Base-by-base conservation (phyloP, 2,888 invertebrate species). In the Sesamia inferens region DNA sequence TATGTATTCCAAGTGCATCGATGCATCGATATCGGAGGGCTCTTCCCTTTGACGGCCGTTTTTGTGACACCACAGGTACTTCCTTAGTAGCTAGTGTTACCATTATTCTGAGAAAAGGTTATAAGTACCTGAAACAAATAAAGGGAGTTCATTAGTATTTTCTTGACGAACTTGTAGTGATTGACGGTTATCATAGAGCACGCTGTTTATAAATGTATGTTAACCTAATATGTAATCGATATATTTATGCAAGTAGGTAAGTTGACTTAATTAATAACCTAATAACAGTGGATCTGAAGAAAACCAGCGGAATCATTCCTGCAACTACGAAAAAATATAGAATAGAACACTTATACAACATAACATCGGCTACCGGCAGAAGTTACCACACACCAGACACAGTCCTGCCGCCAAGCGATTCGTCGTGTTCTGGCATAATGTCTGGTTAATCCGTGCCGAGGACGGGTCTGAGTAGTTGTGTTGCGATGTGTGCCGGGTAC, bases 111-210 rank as follows among this genome's bases (percentile, higher is more conserved):
- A 70, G 82, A 81, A 81, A 77, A 73, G 54, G 39, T 76, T 75
- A 87, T 90, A 90, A 69, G 82, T 93, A 93, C 93, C 93, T 93
- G 92, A 68, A 93, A 93, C 89, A 91, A 89, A 88, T 79, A 76
- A 82, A 74, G 70, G 54, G 44, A 47, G 42, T 44, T 76, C 47
- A 80, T 79, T 76, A 85, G 66, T 58, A 72, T 74, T 75, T 75
- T 62, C 10, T 62, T 16, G 10, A 62, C 0, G 14, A 55, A n/a
- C 47, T 44, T 55, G 7, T 16, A 13, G 19, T 55, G 24, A n/a
- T 51, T 64, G 22, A n/a, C 31, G 42, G 31, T 61, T 31, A 42
- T 54, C 24, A 11, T 10, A 31, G 8, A 44, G 11, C 5, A 59
- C 14, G 10, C 44, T 31, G 51, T 14, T 31, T 73, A 47, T 14